Base-by-base conservation (phyloP, 2,888 invertebrate species). In the Cylindroiulus punctatus region DNA sequence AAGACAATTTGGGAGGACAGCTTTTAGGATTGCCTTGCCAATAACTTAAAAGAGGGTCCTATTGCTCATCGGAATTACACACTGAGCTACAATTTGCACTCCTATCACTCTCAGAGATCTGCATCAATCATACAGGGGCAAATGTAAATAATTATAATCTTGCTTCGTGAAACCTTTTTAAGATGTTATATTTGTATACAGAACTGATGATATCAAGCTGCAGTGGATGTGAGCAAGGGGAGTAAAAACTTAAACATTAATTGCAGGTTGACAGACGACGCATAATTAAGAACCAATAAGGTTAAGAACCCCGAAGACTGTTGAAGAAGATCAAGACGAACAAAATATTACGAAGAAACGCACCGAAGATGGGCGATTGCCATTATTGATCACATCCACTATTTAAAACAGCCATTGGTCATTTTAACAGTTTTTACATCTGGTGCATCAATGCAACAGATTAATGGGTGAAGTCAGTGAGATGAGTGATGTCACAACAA, bases 381-480 rank as follows among this genome's bases (percentile, higher is more conserved):
- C 3, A 26, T 26, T 65, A 26, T 14, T 65, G 26, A 26, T 76
- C 14, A 76, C 30, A 76, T 76, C 4, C 14, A 76, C 30, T 76
- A 30, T 12, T 32, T 76, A 76, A 32, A 65, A 65, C 26, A 76
- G 17, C 30, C 17, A 76, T 76, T 76, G 76, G 76, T 76, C 76
- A 76, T 76, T 76, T 10, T 76, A 76, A 76, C 76, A 76, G 32
- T 76, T 76, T 65, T 76, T 30, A 76, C 32, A 30, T 26, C 76
- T 76, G 76, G 76, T 32, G 76, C 76, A 12, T 76, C 76, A 14
- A 30, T 17, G 5, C 52, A 52, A 76, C 65, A 65, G 26, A 32
- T 76, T 76, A 30, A 30, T 30, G 76, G n/a, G 76, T 76, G 26
- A 76, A 10, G 76, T 76, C 30, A 26, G 10, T 76, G 76, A 30